A percentile compares a stretch with the other conserved stretches of the same genome.
Evolutionary conservation across 2,797 vertebrate genomes (phyloP).

Genomic region (Selene dorsalis): DNA sequence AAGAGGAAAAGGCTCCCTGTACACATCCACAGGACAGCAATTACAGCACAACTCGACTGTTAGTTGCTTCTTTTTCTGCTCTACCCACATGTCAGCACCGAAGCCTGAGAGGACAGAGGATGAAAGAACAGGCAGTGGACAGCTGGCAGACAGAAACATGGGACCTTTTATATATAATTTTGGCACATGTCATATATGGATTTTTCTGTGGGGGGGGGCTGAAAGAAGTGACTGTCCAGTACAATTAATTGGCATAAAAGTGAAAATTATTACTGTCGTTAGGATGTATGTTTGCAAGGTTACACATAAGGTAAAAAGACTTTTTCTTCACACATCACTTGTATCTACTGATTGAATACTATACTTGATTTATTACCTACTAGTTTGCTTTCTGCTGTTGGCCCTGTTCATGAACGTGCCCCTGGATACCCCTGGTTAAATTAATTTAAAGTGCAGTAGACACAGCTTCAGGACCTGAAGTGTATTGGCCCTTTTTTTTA

Average conservation of each 20-base stretch:
- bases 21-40: constrained; percentile 45
- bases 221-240: background rate
- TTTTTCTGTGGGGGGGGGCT: background rate
- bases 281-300: constrained; percentile 20
- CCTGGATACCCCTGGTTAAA: constrained; percentile 25
- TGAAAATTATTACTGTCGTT: constrained; percentile 26
- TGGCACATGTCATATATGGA: constrained; percentile 32
- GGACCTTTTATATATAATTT: constrained; percentile 11
- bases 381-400: constrained; percentile 12
- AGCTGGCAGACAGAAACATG: constrained; percentile 33
- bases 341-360: constrained; percentile 12
- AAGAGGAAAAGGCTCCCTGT: constrained; percentile 33
- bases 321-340: background rate
- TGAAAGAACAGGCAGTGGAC: constrained; percentile 41
- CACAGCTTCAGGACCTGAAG: constrained; percentile 31
- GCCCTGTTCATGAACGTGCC: constrained; percentile 15
- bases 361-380: constrained; percentile 14
- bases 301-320: constrained; percentile 7
- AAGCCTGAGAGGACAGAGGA: constrained; percentile 30
- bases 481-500: background rate
- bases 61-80: constrained; percentile 24
- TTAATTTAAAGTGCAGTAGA: constrained; percentile 41
- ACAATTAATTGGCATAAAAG: constrained; percentile 13
- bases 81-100: constrained; percentile 27
- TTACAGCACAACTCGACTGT: constrained; percentile 39